These are phyloP conservation scores for Spisula subtruncata DNA, from an alignment of 2,888 invertebrate species.

Conservation along the genomic window DNA sequence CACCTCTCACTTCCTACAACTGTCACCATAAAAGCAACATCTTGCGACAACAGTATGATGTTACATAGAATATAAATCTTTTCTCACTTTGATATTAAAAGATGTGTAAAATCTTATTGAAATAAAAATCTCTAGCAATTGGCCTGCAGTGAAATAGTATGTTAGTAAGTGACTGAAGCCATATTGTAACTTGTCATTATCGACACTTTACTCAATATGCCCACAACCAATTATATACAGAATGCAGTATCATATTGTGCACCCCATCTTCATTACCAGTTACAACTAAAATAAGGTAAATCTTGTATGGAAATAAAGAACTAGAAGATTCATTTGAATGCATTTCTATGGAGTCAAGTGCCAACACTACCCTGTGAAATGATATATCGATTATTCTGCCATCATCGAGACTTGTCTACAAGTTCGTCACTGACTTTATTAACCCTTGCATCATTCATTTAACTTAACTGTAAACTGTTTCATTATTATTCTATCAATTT, in stretches of 20 bases:
- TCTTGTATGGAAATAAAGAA: no score
- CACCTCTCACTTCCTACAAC: not conserved
- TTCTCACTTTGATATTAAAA: not conserved
- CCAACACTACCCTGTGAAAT: not conserved
- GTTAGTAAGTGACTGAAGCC: not conserved
- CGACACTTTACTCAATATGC: no score
- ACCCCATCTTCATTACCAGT: no score
- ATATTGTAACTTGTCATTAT: no score
- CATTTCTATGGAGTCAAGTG: no score
- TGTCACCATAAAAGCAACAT: not conserved
- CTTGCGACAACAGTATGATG: not conserved
- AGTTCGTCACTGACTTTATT: not conserved
- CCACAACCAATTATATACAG: no score
- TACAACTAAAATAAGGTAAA: no score
- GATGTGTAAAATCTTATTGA: not conserved
- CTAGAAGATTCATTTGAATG: no score
- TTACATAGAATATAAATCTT: not conserved
- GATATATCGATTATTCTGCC: not conserved
- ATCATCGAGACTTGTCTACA: not conserved
- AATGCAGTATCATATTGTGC: no score
- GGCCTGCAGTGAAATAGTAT: not conserved
- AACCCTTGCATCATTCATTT: conserved; percentile 24
- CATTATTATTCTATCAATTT: conserved; percentile 19
- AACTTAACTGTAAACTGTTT: conserved; percentile 17
- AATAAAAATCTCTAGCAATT: not conserved